Percentiles rank a stretch among this genome's conserved stretches.
These are phyloP conservation scores for Thalassarche chlororhynchos DNA, from an alignment of 2,113 vertebrate species.

Conservation along the genomic window DNA sequence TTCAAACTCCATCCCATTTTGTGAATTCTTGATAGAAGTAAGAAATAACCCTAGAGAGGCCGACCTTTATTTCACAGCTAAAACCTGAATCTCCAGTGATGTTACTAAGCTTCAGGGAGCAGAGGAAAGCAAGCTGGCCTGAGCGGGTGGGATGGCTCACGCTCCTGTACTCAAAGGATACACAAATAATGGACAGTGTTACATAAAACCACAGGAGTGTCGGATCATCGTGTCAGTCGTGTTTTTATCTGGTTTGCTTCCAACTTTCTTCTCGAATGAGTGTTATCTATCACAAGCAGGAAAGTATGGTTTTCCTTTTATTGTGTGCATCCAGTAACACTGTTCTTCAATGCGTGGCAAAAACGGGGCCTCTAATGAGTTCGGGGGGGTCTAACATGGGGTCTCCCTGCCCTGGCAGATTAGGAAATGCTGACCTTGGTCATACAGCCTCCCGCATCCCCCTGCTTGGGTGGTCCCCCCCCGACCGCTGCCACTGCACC, in stretches of 20 bases:
- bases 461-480: rapidly evolving
- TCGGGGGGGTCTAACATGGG: rapidly evolving
- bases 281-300: not conserved
- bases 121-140: not conserved
- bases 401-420: not conserved
- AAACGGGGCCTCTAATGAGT: not conserved
- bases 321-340: not conserved
- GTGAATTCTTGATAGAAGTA: not conserved
- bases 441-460: not conserved
- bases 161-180: not conserved
- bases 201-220: not conserved
- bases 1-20: not conserved
- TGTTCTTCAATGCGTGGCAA: not conserved
- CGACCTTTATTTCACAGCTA: slow-evolving; percentile 31
- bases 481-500: not conserved
- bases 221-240: not conserved
- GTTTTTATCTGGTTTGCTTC: slow-evolving; percentile 46
- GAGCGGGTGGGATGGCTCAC: rapidly evolving
- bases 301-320: slow-evolving; percentile 54
- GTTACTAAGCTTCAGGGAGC: not conserved
- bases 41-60: slow-evolving; percentile 16
- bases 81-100: not conserved
- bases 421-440: not conserved
- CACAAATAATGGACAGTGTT: not conserved
- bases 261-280: not conserved